A percentile compares a stretch with the other conserved stretches of the same genome.
phyloP scores from a whole-genome alignment of 2,797 vertebrate species.

The Phyllotis vaccarum region DNA sequence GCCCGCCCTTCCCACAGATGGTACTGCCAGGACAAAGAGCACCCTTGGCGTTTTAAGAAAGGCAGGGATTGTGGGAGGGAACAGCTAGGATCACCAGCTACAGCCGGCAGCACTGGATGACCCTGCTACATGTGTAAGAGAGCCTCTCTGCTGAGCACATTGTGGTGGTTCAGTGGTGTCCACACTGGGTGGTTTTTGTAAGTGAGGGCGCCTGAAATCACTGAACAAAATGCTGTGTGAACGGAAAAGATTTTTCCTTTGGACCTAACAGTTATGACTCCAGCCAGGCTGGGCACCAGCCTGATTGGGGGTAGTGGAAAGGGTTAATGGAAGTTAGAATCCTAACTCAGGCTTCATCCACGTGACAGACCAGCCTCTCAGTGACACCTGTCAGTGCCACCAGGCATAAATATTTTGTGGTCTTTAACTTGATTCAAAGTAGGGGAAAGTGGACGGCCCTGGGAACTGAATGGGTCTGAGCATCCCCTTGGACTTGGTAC shows the following conservation, averaged over 20 bases:
- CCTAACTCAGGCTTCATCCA: not conserved
- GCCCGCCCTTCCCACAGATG: not conserved
- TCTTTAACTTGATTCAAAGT: not conserved
- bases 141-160: not conserved
- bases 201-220: not conserved
- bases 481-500: not conserved
- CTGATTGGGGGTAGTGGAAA: too few species aligned
- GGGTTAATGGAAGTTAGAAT: not conserved
- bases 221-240: not conserved
- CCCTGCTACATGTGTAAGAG: not conserved
- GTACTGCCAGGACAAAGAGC: too few species aligned
- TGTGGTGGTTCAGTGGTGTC: fast-evolving
- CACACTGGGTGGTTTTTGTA: not conserved
- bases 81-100: not conserved
- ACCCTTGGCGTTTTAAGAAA: not conserved
- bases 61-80: too few species aligned
- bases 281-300: not conserved
- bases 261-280: not conserved
- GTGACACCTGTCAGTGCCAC: not conserved
- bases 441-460: not conserved
- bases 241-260: not conserved
- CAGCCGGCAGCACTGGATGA: not conserved
- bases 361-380: not conserved
- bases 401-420: not conserved
- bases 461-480: not conserved